A percentile compares a stretch with the other conserved stretches of the same genome.
Evolutionary conservation across 2,797 vertebrate species (phyloP).

Genomic region (Moxostoma hubbsi): DNA sequence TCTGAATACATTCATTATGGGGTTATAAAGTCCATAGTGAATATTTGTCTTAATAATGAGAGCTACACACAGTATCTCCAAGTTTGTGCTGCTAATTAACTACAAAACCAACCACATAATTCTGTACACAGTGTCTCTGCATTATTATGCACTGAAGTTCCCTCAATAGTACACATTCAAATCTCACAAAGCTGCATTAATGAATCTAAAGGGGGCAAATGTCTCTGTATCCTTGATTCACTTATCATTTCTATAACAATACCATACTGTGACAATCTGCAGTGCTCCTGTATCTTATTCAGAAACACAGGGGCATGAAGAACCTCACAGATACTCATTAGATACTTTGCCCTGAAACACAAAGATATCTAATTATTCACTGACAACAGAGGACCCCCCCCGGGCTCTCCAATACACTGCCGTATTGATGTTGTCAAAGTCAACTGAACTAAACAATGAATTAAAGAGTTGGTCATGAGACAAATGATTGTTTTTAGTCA

Average conservation of each 20-base stretch:
- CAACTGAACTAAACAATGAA: conserved; percentile 75
- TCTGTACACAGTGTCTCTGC: conserved; percentile 2
- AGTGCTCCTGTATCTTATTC: conserved; percentile 61
- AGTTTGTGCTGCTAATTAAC: conserved; percentile 15
- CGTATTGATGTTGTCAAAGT: conserved; percentile 69
- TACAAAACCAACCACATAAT: neutral
- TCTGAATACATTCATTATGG: conserved; percentile 4
- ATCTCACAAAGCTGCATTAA: conserved; percentile 37
- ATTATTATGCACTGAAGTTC: neutral
- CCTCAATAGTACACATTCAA: conserved; percentile 14
- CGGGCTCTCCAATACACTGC: conserved; percentile 65
- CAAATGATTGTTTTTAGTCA: conserved; percentile 67
- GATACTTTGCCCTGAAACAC: conserved; percentile 69
- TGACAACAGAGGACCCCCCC: conserved; percentile 65
- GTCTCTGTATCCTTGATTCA: conserved; percentile 30
- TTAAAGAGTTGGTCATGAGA: conserved; percentile 60
- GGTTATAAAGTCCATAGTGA: conserved; percentile 5
- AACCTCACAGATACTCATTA: conserved; percentile 72
- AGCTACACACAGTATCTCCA: neutral
- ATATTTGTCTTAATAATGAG: conserved; percentile 25
- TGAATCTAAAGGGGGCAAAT: conserved; percentile 42
- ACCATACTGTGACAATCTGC: conserved; percentile 38
- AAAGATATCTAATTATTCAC: conserved; percentile 77
- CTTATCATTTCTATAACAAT: conserved; percentile 46
- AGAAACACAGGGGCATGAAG: conserved; percentile 55